Conservation (phyloP, 2,888 invertebrate species). For the Drosophila hawaiiensis region DNA sequence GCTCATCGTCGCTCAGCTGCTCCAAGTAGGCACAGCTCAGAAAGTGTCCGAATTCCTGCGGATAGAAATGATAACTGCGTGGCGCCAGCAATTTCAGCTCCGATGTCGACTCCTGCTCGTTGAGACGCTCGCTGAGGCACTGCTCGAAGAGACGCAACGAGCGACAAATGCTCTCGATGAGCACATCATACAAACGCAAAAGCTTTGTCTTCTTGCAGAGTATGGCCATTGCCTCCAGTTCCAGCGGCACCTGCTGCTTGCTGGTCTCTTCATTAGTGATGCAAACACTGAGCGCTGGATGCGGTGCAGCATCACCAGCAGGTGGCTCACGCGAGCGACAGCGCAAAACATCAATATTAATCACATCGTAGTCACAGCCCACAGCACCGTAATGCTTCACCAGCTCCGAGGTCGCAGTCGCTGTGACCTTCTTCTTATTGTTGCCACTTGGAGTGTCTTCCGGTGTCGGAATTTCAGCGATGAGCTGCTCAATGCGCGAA, state of each 20-base stretch:
- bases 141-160: constrained; percentile 89
- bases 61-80: constrained; percentile 89
- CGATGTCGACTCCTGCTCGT: constrained; percentile 55
- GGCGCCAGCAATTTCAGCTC: constrained; percentile 75
- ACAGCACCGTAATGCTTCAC: constrained; percentile 59
- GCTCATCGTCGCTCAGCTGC: constrained; percentile 88
- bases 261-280: constrained; percentile 72
- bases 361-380: constrained; percentile 81
- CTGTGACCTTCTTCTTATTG: constrained; percentile 35
- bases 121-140: constrained; percentile 87
- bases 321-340: constrained; percentile 81
- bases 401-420: constrained; percentile 13
- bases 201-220: constrained; percentile 89
- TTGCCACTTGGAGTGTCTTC: constrained; percentile 35
- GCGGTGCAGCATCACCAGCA: constrained; percentile 48
- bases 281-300: constrained; percentile 73
- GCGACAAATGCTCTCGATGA: constrained; percentile 91
- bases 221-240: constrained; percentile 90
- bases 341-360: constrained; percentile 82
- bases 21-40: constrained; percentile 90
- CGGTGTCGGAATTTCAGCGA: constrained; percentile 61
- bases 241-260: constrained; percentile 86
- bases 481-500: constrained; percentile 72
- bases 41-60: constrained; percentile 89
- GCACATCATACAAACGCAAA: constrained; percentile 89